Percentiles rank a stretch among this genome's conserved stretches.
These are phyloP conservation scores for Poecilia picta DNA, from an alignment of 2,797 vertebrate species.

Conservation along the genomic window DNA sequence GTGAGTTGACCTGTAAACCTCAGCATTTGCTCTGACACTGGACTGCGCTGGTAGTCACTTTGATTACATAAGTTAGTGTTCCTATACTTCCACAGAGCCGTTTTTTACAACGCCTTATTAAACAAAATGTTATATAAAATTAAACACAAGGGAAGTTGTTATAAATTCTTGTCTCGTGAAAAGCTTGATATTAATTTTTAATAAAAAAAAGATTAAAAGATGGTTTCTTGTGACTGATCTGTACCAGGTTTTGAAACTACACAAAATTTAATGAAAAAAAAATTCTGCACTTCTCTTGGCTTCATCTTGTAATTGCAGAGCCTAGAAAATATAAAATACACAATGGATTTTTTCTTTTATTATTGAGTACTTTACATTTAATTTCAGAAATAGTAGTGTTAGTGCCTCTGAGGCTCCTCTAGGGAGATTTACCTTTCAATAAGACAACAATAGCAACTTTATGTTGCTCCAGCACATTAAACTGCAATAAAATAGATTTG, in stretches of 20 bases:
- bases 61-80: constrained; percentile 34
- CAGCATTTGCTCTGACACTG: constrained; percentile 62
- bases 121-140: constrained; percentile 62
- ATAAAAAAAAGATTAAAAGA: constrained; percentile 60
- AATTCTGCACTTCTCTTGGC: not conserved
- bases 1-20: constrained; percentile 61
- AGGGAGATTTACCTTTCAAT: not conserved
- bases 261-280: not conserved
- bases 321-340: not conserved
- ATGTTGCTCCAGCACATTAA: not conserved
- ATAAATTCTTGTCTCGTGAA: constrained; percentile 69
- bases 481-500: not conserved
- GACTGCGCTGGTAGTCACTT: constrained; percentile 52
- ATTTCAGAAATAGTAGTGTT: not conserved
- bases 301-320: not conserved
- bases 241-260: not conserved
- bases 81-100: constrained; percentile 48
- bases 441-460: not conserved
- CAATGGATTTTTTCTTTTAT: not conserved
- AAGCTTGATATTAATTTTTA: constrained; percentile 77
- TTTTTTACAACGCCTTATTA: constrained; percentile 72
- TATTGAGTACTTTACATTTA: not conserved
- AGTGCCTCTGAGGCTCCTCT: not conserved
- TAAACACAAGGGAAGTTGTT: constrained; percentile 63
- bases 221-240: constrained; percentile 4